Base-by-base conservation (phyloP, 2,113 vertebrate genomes). In the Polyodon spathula region DNA sequence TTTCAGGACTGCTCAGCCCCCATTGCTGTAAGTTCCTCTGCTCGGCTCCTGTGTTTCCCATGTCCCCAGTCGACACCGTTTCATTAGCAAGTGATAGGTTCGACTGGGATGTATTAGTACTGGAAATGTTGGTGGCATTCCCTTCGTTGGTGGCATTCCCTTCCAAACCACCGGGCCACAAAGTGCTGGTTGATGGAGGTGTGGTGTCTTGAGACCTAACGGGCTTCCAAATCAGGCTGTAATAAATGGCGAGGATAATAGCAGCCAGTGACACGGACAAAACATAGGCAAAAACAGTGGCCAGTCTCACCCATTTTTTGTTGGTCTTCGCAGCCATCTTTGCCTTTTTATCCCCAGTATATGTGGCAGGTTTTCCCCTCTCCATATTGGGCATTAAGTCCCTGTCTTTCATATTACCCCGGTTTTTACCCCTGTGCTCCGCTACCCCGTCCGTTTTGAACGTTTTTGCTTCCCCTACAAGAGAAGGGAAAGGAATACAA, bases 311-410 rank as follows among this genome's bases (percentile, higher is more conserved):
- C 95, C 95, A 97, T 88, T 98, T 97, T 88, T 96, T 95, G 86
- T 97, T 97, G 73, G 93, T 97, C 85, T 97, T 97, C 83, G 95
- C 94, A 81, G 94, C 93, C 93, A 97, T 95, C 83, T 94, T 95
- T 75, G 95, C 95, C 90, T 97, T 97, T 85, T 98, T 97, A 85
- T 98, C 95, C 82, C 95, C 95, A 43, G 94, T 97, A 73, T 97
- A 98, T 66, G 94, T 97, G 68, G 95, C 93, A 76, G 94, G 94
- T 82, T 94, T 97, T 82, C 94, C 92, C 88, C 92, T 88, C 86
- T 95, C 94, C 82, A 86, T 84, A 76, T 87, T 90, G 85, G 92
- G 91, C 88, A 89, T 88, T 76, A 87, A 88, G 83, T 94, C 92
- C 90, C 91, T 90, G 79, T 93, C 90, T 86, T 90, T 91, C 90